Evolutionary conservation across 2,797 vertebrate species (phyloP).

Genomic region (Chloroceryle inda): DNA sequence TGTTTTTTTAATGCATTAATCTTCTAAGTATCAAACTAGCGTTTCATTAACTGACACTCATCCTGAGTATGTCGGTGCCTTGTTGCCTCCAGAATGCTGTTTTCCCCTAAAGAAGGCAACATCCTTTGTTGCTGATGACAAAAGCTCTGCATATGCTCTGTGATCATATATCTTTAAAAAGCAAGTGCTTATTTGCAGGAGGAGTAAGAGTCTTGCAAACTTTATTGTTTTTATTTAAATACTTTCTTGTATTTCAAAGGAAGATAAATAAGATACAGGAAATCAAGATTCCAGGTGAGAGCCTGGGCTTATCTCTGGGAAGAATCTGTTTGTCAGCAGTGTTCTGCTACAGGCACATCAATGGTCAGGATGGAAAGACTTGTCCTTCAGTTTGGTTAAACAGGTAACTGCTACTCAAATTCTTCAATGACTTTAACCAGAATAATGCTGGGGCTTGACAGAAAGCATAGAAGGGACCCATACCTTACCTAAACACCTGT

Average conservation of each 20-base stretch:
- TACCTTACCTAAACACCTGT: not conserved
- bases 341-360: not conserved
- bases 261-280: not conserved
- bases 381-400: not conserved
- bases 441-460: not conserved
- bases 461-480: not conserved
- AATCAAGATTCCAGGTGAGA: not conserved
- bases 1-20: not conserved
- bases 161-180: not conserved
- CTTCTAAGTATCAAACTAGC: not conserved
- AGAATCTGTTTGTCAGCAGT: not conserved
- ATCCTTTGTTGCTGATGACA: not conserved
- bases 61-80: not conserved
- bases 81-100: not conserved
- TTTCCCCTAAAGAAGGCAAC: not conserved
- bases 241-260: not conserved
- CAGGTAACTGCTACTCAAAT: not conserved
- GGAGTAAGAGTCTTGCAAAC: not conserved
- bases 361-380: not conserved
- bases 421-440: not conserved
- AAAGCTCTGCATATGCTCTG: not conserved
- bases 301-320: not conserved
- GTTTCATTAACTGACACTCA: not conserved
- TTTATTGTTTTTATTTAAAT: not conserved
- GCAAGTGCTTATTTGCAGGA: not conserved